Conservation (phyloP, 2,797 vertebrate genomes). For the Neopelma chrysocephalum region DNA sequence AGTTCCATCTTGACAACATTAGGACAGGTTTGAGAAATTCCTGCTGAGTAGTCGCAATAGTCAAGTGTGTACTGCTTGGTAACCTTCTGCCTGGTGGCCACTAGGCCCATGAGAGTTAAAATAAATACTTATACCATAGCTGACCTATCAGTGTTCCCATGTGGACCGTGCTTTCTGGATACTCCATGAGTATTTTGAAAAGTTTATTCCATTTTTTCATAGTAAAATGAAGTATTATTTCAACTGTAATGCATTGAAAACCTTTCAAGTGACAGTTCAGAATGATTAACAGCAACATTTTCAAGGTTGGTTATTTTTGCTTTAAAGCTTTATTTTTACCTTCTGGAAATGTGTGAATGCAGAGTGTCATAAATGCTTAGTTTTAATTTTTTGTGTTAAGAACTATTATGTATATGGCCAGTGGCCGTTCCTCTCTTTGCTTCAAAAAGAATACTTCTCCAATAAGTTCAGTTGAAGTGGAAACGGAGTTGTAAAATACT, state of each 20-base stretch:
- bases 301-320: background rate
- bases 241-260: background rate
- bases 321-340: background rate
- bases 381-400: background rate
- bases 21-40: too few relatives aligned
- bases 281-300: background rate
- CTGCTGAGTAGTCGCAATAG: background rate
- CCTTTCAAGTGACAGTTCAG: background rate
- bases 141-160: background rate
- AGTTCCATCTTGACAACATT: background rate
- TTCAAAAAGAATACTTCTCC: background rate
- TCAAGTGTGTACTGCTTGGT: background rate
- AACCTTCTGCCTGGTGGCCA: background rate
- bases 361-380: background rate
- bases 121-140: accelerated
- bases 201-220: background rate
- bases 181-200: background rate
- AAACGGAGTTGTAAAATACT: background rate
- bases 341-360: background rate
- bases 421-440: background rate
- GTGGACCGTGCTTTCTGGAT: accelerated
- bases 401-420: background rate
- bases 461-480: background rate
- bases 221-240: background rate
- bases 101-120: background rate